These are phyloP conservation scores for Falco concolor DNA, from an alignment of 2,797 vertebrate genomes.

Conservation along the genomic window DNA sequence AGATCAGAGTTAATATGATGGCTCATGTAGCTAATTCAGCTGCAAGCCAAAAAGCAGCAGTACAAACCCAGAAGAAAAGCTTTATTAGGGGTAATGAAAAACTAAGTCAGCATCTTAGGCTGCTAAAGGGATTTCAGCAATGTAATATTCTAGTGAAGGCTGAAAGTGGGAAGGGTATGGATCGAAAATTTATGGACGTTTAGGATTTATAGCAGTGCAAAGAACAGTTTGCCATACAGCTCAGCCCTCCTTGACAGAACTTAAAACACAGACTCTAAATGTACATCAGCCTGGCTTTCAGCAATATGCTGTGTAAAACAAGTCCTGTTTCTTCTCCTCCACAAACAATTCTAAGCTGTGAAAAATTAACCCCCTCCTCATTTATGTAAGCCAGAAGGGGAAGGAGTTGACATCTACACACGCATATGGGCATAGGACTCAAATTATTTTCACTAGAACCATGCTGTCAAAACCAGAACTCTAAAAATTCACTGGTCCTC, in stretches of 20 bases:
- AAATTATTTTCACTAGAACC: not conserved
- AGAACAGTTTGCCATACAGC: not conserved
- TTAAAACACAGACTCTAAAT: not conserved
- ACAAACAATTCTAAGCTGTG: not conserved
- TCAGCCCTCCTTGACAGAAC: not conserved
- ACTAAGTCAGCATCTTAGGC: not conserved
- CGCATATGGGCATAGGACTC: not conserved
- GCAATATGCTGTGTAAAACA: accelerated
- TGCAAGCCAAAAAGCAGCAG: not conserved
- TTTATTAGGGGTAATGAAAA: not conserved
- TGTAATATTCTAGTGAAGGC: not conserved
- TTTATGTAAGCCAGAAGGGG: not conserved
- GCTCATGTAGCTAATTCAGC: not conserved
- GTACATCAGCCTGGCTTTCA: not conserved
- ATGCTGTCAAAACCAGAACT: not conserved
- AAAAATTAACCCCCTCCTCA: not conserved
- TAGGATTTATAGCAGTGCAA: not conserved
- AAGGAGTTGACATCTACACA: not conserved
- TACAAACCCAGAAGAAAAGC: not conserved
- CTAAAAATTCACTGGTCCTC: not conserved
- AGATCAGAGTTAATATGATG: not conserved
- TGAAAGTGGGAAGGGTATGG: not conserved
- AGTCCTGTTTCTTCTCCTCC: not conserved
- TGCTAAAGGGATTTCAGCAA: not conserved
- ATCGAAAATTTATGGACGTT: not conserved